Percentiles rank a stretch among this genome's conserved stretches.
These are phyloP conservation scores for Dryocosmus kuriphilus DNA, from an alignment of 2,888 invertebrate genomes.

Conservation along the genomic window DNA sequence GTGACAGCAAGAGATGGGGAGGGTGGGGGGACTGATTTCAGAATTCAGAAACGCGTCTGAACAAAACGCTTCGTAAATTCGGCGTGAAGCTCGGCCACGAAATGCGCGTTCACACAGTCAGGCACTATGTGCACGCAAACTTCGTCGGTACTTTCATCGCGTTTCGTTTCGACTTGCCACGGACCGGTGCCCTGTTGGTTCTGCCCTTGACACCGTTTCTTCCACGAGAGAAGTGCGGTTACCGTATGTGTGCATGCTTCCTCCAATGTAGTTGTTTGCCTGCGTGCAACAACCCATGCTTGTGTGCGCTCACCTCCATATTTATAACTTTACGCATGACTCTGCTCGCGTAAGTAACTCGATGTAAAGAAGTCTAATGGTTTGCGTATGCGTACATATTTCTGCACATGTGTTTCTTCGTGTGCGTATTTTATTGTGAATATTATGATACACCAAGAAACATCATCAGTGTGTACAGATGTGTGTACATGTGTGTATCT, in stretches of 20 bases:
- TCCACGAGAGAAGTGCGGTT: conserved; percentile 30
- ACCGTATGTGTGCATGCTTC: conserved; percentile 19
- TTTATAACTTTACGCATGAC: neutral
- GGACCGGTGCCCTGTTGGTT: conserved; percentile 70
- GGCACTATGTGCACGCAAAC: conserved; percentile 39
- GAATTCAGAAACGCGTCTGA: conserved; percentile 14
- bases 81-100: conserved; percentile 41
- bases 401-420: neutral
- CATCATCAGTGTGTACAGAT: neutral
- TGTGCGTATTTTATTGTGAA: neutral
- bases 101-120: conserved; percentile 35
- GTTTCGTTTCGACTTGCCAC: conserved; percentile 72
- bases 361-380: neutral
- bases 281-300: conserved; percentile 16
- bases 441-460: neutral
- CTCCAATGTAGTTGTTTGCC: conserved; percentile 37
- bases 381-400: conserved; percentile 5
- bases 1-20: neutral
- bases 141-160: conserved; percentile 49
- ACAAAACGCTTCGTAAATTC: conserved; percentile 33
- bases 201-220: conserved; percentile 76
- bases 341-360: conserved; percentile 9
- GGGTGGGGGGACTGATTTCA: neutral
- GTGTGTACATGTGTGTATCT: neutral
- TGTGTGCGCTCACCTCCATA: neutral